Evolutionary conservation across 2,113 vertebrate genomes (phyloP).

Genomic region (Ammodytes dubius): DNA sequence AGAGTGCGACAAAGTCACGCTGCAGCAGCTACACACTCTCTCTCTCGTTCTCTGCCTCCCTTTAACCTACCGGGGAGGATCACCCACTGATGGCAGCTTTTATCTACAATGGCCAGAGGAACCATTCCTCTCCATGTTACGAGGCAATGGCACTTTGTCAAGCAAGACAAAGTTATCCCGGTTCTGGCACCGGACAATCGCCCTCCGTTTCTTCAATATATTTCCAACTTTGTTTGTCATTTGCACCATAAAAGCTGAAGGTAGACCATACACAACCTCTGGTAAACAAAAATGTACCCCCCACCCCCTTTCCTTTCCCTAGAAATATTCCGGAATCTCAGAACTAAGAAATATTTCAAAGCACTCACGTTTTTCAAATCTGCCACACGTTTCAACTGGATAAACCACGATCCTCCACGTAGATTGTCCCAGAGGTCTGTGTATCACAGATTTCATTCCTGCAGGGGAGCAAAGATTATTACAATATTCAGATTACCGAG

Average conservation of each 20-base stretch:
- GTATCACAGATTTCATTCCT: slow-evolving; percentile 79
- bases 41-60: slow-evolving; percentile 45
- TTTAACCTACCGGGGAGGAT: slow-evolving; percentile 60
- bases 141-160: slow-evolving; percentile 78
- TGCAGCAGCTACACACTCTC: slow-evolving; percentile 45
- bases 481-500: slow-evolving; percentile 89
- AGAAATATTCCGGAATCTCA: slow-evolving; percentile 5
- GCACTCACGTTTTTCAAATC: slow-evolving; percentile 20
- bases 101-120: slow-evolving; percentile 75
- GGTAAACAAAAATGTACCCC: background rate
- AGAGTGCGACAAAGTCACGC: slow-evolving; percentile 42
- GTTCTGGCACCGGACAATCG: slow-evolving; percentile 20
- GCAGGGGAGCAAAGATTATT: slow-evolving; percentile 86
- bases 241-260: slow-evolving; percentile 51
- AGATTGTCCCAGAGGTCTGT: slow-evolving; percentile 74
- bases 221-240: slow-evolving; percentile 35
- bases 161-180: slow-evolving; percentile 64
- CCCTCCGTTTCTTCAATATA: background rate
- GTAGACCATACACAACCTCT: slow-evolving; percentile 7
- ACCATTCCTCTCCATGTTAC: slow-evolving; percentile 64
- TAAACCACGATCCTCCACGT: slow-evolving; percentile 53
- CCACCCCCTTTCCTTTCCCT: background rate
- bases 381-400: slow-evolving; percentile 28
- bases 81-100: slow-evolving; percentile 59
- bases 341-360: slow-evolving; percentile 7